Evolutionary conservation across 2,888 invertebrate species (phyloP).

Genomic region (Melangyna quadrimaculata): DNA sequence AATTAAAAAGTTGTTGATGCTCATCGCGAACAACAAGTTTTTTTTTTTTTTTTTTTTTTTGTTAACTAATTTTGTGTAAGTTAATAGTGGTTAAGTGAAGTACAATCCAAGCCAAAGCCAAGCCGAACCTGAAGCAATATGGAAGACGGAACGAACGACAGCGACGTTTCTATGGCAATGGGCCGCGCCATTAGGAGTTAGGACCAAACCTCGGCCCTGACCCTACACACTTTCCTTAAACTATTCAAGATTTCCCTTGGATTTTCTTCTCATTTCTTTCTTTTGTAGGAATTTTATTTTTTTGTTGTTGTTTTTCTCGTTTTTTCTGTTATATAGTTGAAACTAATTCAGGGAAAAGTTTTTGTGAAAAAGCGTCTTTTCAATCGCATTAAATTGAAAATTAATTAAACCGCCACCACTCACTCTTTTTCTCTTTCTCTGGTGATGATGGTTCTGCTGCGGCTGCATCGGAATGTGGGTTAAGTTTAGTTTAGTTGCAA

Average conservation of each 20-base stretch:
- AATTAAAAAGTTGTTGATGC: constrained; percentile 70
- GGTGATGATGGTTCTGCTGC: not conserved
- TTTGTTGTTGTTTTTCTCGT: not conserved
- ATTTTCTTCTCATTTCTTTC: not conserved
- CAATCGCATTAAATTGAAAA: constrained; percentile 62
- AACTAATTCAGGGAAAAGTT: constrained; percentile 47
- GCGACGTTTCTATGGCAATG: not conserved
- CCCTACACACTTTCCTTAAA: not conserved
- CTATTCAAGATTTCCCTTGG: not conserved
- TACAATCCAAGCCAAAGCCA: not conserved
- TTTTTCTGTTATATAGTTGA: not conserved
- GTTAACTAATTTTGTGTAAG: constrained; percentile 14
- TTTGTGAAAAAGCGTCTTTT: constrained; percentile 33
- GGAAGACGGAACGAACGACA: too few relatives aligned
- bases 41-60: not conserved
- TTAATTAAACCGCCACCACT: constrained; percentile 55
- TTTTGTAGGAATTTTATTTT: not conserved
- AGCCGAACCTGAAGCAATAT: not conserved
- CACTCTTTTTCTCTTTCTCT: too few relatives aligned
- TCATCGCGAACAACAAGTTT: constrained; percentile 46
- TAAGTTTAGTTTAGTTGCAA: constrained; percentile 22
- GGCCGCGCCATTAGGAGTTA: too few relatives aligned
- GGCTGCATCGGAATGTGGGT: constrained; percentile 40
- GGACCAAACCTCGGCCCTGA: not conserved
- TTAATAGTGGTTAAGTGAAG: constrained; percentile 8